phyloP scores from a whole-genome alignment of 2,797 vertebrate species.

The Buceros bicornis region DNA sequence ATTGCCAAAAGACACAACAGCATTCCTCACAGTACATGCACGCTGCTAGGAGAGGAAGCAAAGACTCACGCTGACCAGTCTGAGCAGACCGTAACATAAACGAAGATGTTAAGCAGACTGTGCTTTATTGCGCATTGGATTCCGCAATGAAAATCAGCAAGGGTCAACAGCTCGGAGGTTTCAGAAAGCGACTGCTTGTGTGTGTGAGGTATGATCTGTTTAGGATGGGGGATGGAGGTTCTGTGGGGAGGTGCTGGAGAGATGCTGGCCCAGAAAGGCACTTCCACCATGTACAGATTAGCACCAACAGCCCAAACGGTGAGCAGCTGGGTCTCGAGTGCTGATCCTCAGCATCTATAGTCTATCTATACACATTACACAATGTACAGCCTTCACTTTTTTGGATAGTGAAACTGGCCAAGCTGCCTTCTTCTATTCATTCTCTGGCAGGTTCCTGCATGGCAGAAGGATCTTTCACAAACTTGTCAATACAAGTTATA shows the following conservation, averaged over 20 bases:
- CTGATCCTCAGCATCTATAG: background rate
- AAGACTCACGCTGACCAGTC: background rate
- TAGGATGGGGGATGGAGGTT: background rate
- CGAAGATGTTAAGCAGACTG: background rate
- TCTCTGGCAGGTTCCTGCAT: background rate
- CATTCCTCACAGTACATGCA: background rate
- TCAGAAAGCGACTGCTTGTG: background rate
- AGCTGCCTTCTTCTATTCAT: background rate
- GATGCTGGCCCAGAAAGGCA: background rate
- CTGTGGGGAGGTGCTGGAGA: background rate
- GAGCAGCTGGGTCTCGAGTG: background rate
- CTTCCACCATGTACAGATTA: background rate
- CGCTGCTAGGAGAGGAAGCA: background rate
- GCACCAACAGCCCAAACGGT: background rate
- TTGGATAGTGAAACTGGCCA: background rate
- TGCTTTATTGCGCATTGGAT: background rate
- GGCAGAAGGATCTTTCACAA: background rate
- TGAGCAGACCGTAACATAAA: background rate
- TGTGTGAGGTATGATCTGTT: background rate
- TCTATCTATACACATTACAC: background rate
- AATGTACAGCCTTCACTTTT: constrained; percentile 10
- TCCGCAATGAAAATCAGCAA: background rate
- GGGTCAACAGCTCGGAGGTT: background rate
- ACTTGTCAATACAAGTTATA: background rate
- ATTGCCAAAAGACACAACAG: background rate